Percentiles rank a stretch among this genome's conserved stretches.
Conservation (phyloP, 1,140 invertebrate species). For the Sminthurides bifidus region DNA sequence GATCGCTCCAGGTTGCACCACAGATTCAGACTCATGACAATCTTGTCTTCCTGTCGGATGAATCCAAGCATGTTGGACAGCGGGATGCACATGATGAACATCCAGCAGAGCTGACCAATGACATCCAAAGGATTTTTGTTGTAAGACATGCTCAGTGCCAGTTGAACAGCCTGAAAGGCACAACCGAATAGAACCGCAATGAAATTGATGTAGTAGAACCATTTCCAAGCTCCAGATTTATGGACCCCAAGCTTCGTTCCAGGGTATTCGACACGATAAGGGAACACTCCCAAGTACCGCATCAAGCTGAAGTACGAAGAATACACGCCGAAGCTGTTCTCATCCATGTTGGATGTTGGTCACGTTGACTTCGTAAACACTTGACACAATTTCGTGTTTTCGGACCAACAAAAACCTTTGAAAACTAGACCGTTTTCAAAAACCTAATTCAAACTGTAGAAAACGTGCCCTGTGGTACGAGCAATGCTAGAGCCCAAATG, state of each 20-base stretch:
- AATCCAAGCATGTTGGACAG: conserved; percentile 19
- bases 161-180: conserved; percentile 24
- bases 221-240: conserved; percentile 22
- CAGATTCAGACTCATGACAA: conserved; percentile 13
- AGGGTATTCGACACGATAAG: conserved; percentile 23
- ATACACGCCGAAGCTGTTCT: conserved; percentile 28
- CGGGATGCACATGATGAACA: conserved; percentile 29
- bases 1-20: conserved; percentile 29
- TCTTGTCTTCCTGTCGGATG: conserved; percentile 24
- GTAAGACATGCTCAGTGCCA: conserved; percentile 24
- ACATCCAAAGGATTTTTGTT: conserved; percentile 25
- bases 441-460: too few species aligned
- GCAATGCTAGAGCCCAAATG: too few species aligned
- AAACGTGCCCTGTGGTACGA: too few species aligned
- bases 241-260: conserved; percentile 15
- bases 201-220: conserved; percentile 32
- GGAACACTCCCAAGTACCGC: conserved; percentile 23
- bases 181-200: conserved; percentile 22
- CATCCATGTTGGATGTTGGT: conserved; percentile 20
- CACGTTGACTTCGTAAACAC: too few species aligned
- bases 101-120: conserved; percentile 29
- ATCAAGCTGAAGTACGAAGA: conserved; percentile 25
- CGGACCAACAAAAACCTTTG: too few species aligned
- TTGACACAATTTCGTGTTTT: too few species aligned
- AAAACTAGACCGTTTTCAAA: too few species aligned